These are phyloP conservation scores for Oryzaephilus surinamensis DNA, from an alignment of 1,140 invertebrate species.

Conservation along the genomic window DNA sequence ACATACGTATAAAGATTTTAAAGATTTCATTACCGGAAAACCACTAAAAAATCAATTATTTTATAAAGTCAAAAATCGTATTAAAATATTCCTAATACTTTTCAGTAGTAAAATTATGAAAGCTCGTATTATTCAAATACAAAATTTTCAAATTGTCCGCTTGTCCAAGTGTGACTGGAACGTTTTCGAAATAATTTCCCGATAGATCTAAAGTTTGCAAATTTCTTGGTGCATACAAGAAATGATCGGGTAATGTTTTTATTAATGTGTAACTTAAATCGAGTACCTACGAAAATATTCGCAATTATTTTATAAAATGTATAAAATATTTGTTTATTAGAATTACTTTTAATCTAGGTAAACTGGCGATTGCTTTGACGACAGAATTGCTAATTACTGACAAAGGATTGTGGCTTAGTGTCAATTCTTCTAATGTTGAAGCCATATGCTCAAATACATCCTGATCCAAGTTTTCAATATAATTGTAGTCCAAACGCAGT, in stretches of 20 bases:
- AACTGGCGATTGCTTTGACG: constrained; percentile 47
- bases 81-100: constrained; percentile 29
- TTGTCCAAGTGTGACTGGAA: constrained; percentile 49
- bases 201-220: constrained; percentile 54
- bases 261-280: constrained; percentile 57
- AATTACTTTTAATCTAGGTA: constrained; percentile 51
- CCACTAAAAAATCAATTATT: constrained; percentile 35
- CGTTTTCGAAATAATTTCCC: constrained; percentile 50
- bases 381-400: constrained; percentile 48
- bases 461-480: constrained; percentile 51
- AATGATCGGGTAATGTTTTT: constrained; percentile 44
- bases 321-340: not conserved
- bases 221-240: constrained; percentile 53
- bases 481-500: constrained; percentile 54
- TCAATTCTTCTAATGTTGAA: constrained; percentile 48
- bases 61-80: not conserved
- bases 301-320: no score
- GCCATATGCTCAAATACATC: constrained; percentile 63
- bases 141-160: constrained; percentile 47
- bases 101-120: constrained; percentile 38
- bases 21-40: constrained; percentile 47
- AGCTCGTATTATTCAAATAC: constrained; percentile 57
- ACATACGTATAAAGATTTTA: constrained; percentile 52
- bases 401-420: constrained; percentile 57
- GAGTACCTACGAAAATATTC: constrained; percentile 41